Conservation (phyloP, 2,797 vertebrate genomes). For the Psittacula derbiana region DNA sequence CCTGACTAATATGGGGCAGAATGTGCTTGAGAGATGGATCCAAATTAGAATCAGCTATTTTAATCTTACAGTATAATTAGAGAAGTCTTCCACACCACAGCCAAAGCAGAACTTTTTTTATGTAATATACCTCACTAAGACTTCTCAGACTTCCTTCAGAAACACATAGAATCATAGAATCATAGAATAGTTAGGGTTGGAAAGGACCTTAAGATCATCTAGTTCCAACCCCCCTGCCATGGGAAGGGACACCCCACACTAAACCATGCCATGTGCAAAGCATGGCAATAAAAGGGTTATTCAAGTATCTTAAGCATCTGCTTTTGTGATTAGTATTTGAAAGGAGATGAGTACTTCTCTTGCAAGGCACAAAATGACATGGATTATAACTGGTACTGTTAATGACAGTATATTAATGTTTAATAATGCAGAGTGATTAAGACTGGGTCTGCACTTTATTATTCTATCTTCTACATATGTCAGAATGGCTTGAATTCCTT, state of each 20-base stretch:
- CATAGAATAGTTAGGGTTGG: no score
- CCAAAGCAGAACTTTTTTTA: neutral
- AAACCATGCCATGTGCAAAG: neutral
- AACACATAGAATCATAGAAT: neutral
- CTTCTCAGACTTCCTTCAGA: neutral
- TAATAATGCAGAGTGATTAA: slow-evolving; percentile 83
- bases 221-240: no score
- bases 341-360: slow-evolving; percentile 76
- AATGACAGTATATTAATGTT: slow-evolving; percentile 84
- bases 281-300: slow-evolving; percentile 68
- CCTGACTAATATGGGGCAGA: neutral
- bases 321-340: slow-evolving; percentile 73
- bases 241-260: no score
- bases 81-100: neutral
- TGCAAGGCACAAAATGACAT: slow-evolving; percentile 79
- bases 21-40: neutral
- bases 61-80: neutral
- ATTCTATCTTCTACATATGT: slow-evolving; percentile 81
- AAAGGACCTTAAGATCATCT: no score
- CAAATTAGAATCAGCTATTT: neutral
- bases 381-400: slow-evolving; percentile 81
- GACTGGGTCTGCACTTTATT: slow-evolving; percentile 81
- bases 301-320: slow-evolving; percentile 57
- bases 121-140: neutral
- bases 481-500: slow-evolving; percentile 76